Conservation (phyloP, 2,888 invertebrate species). For the Clanis bilineata region DNA sequence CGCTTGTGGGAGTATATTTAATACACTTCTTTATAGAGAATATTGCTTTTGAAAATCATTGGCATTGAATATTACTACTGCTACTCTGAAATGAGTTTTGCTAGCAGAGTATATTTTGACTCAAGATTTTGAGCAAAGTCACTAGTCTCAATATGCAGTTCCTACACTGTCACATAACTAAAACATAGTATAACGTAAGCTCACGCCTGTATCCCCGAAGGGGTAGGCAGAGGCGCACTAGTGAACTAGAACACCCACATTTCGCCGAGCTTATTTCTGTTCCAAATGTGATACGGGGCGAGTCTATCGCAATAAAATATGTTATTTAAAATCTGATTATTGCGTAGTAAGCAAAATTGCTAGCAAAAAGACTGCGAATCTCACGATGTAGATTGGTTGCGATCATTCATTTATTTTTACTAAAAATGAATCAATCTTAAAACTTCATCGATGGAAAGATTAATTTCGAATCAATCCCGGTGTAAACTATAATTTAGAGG, state of each 20-base stretch:
- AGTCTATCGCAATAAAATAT: no score
- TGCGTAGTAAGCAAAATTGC: background rate
- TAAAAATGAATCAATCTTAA: conserved; percentile 48
- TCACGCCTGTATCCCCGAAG: no score
- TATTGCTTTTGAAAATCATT: background rate
- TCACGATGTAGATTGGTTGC: background rate
- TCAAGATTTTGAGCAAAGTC: no score
- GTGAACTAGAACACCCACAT: no score
- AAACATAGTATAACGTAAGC: no score
- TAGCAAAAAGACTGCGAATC: background rate
- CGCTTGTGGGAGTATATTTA: conserved; percentile 5
- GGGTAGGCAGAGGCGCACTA: no score
- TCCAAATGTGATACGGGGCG: no score
- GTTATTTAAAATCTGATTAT: background rate
- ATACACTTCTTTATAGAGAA: conserved; percentile 12
- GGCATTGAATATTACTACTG: background rate
- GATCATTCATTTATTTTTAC: conserved; percentile 28
- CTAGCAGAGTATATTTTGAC: no score
- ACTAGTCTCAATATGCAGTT: no score
- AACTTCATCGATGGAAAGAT: conserved; percentile 57
- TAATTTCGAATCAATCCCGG: conserved; percentile 75
- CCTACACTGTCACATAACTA: no score
- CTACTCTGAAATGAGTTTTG: no score
- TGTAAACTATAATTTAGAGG: conserved; percentile 75
- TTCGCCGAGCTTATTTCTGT: no score